Percentiles rank a stretch among this genome's conserved stretches.
phyloP scores from a whole-genome alignment of 2,797 vertebrate species.

The Phataginus tetradactyla region DNA sequence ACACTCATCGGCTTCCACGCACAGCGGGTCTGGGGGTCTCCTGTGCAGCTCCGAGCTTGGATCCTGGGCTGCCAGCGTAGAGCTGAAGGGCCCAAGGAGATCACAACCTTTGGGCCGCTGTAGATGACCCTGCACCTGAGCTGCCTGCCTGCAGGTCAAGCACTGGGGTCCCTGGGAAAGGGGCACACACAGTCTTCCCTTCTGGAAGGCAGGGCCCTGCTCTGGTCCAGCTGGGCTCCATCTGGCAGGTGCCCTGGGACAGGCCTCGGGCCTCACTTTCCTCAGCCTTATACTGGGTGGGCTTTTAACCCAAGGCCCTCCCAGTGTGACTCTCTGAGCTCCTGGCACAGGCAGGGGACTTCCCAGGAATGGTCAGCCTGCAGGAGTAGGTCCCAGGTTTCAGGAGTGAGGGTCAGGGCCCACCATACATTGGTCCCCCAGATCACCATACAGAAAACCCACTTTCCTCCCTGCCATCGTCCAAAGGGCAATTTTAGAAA shows the following conservation, averaged over 20 bases:
- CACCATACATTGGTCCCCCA: accelerated
- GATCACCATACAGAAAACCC: not conserved
- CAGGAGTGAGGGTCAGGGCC: not conserved
- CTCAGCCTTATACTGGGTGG: accelerated
- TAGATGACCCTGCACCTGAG: too few species aligned
- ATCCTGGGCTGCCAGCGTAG: not conserved
- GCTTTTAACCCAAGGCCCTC: not conserved
- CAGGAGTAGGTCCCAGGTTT: accelerated
- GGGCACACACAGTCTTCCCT: accelerated
- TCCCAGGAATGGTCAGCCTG: accelerated
- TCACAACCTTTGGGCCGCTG: accelerated
- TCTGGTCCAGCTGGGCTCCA: not conserved
- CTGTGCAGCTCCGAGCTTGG: not conserved
- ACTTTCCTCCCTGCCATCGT: accelerated
- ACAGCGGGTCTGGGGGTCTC: accelerated
- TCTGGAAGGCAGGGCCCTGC: accelerated
- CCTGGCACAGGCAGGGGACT: not conserved
- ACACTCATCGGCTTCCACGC: accelerated
- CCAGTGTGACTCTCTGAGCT: accelerated
- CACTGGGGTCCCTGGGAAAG: not conserved
- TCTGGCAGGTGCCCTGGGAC: not conserved
- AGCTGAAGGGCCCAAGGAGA: not conserved
- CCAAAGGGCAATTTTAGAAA: accelerated
- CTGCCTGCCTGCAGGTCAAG: accelerated
- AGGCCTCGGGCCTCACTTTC: not conserved